Conservation (phyloP, 2,797 vertebrate species). For the Cirrhinus molitorella region DNA sequence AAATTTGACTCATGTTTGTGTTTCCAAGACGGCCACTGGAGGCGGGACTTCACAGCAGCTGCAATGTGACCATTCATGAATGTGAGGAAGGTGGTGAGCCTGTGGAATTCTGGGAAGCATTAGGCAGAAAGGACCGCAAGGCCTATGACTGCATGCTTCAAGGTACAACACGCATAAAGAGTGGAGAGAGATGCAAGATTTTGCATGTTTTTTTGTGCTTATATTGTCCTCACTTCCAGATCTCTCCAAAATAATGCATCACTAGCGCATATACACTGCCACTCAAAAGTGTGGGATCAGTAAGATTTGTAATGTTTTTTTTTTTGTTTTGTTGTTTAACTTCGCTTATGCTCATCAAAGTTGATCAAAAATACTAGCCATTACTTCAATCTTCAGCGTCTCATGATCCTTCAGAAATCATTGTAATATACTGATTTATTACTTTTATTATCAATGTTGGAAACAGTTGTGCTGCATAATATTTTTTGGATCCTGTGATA, state of each 20-base stretch:
- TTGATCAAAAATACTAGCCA: too few relatives aligned
- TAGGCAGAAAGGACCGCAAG: slow-evolving; percentile 94
- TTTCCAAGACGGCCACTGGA: slow-evolving; percentile 90
- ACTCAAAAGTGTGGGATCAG: too few relatives aligned
- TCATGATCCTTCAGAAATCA: too few relatives aligned
- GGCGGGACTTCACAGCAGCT: slow-evolving; percentile 97
- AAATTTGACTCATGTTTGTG: not conserved
- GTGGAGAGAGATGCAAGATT: not conserved
- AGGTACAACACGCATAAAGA: slow-evolving; percentile 76
- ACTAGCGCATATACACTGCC: too few relatives aligned
- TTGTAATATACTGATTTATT: too few relatives aligned
- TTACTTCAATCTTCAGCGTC: too few relatives aligned
- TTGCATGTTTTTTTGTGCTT: not conserved
- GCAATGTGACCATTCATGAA: slow-evolving; percentile 94
- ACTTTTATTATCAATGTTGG: too few relatives aligned
- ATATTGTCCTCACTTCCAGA: not conserved
- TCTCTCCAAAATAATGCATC: not conserved
- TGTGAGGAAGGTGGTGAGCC: slow-evolving; percentile 95
- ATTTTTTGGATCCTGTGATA: too few relatives aligned
- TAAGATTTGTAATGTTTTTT: too few relatives aligned
- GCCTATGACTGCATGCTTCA: slow-evolving; percentile 99
- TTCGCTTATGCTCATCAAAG: too few relatives aligned
- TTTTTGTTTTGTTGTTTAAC: too few relatives aligned
- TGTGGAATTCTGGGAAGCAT: slow-evolving; percentile 93
- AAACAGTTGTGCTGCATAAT: too few relatives aligned